phyloP scores from a whole-genome alignment of 2,888 invertebrate species.

The Serripes groenlandicus region DNA sequence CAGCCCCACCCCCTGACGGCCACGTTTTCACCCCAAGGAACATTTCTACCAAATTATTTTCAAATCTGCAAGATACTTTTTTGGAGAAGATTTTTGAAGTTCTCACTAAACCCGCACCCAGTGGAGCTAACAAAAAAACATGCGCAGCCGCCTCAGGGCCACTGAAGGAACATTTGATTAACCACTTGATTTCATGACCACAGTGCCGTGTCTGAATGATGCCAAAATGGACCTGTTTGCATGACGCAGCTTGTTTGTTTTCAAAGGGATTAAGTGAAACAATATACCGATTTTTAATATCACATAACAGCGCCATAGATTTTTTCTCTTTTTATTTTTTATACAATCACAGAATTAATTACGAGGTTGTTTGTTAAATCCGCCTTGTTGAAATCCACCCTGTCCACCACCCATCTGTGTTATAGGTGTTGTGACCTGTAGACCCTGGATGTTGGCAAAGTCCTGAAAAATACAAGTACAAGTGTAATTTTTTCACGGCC shows the following conservation, averaged over 20 bases:
- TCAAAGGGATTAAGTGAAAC: background rate
- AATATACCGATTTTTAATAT: background rate
- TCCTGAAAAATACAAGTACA: constrained; percentile 90
- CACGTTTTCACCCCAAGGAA: background rate
- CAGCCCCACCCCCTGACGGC: background rate
- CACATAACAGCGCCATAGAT: background rate
- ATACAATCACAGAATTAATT: constrained; percentile 5
- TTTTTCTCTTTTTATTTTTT: constrained; percentile 17
- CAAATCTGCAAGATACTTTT: background rate
- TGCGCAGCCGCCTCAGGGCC: no score
- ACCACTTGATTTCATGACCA: no score
- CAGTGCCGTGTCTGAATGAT: no score
- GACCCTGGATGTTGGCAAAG: constrained; percentile 96
- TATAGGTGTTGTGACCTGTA: constrained; percentile 94
- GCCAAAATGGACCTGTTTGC: no score
- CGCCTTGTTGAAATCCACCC: constrained; percentile 41
- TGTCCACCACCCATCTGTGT: constrained; percentile 69
- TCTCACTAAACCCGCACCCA: no score
- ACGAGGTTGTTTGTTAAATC: constrained; percentile 48
- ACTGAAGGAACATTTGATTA: no score
- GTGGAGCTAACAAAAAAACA: no score
- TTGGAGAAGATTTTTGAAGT: background rate
- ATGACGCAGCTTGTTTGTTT: no score
- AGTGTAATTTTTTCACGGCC: no score
- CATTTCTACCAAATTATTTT: background rate